Base-by-base conservation (phyloP, 2,888 invertebrate species). In the Lordiphosa andalusiaca region DNA sequence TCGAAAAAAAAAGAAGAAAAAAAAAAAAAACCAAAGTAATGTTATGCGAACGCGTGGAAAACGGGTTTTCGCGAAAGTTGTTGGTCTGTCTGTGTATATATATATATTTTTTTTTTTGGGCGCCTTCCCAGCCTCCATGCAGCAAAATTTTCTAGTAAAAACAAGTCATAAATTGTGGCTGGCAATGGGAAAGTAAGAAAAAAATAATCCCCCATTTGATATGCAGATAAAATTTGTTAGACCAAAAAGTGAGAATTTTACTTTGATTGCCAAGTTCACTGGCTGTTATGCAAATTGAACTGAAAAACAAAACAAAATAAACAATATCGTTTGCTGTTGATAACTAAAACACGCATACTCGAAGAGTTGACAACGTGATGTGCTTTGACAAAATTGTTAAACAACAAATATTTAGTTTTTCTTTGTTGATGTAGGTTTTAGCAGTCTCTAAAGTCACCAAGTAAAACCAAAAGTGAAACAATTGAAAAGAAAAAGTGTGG, bases 41-140 rank as follows among this genome's bases (percentile, higher is more conserved):
- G 66, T 75, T 66, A 73, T 75, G 80, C 67, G 59, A 78, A 69
- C 63, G 77, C 73, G 69, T 78, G 80, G 72, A 82, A 78, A 80
- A 80, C 80, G 59, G 65, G 80, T 80, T 80, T 84, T 80, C 78
- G 78, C 84, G 75, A 78, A 78, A 82, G 78, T 82, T 71, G 77
- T 67, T 33, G 33, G 23, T 23, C 25, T 25, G 25, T 25, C 6
- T 25, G 25, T 25, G 23, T 23, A 10, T 1, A 21, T 33, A 30
- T 16, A 9, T 10, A 7, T 16, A 12, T 6, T 36, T 12, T 23
- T 7, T 52, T 52, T 35, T 42, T 41, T 21, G 44, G 33, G 30
- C 30, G 16, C 25, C 30, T 10, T 19, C 39, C 16, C 39, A 30
- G 30, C 9, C 25, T 25, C 25, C 2, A 5, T 16, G 7, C 13